These are phyloP conservation scores for Electrona antarctica DNA, from an alignment of 2,113 vertebrate genomes.

Conservation along the genomic window DNA sequence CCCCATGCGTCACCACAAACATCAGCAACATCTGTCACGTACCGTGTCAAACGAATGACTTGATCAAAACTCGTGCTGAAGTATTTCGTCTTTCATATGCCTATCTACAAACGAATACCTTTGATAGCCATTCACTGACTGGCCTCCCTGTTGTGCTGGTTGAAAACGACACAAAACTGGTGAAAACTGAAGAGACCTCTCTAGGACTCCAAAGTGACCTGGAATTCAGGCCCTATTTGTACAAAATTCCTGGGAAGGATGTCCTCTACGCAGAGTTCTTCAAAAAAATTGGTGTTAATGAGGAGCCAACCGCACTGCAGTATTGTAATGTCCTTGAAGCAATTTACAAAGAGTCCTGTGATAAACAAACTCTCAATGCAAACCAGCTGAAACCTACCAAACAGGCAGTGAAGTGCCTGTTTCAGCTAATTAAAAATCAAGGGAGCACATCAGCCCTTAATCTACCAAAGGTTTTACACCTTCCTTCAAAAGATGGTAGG, in stretches of 20 bases:
- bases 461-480: conserved; percentile 65
- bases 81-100: conserved; percentile 71
- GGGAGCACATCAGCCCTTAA: conserved; percentile 6
- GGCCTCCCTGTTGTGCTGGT: conserved; percentile 78
- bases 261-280: conserved; percentile 66
- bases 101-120: conserved; percentile 48
- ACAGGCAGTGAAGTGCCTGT: conserved; percentile 73
- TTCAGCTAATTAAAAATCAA: conserved; percentile 58
- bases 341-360: conserved; percentile 74
- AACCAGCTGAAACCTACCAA: conserved; percentile 67
- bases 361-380: conserved; percentile 52
- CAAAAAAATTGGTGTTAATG: conserved; percentile 71
- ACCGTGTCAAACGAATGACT: conserved; percentile 37
- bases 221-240: conserved; percentile 81
- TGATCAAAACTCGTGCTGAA: conserved; percentile 36
- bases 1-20: conserved; percentile 69
- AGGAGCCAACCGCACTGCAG: conserved; percentile 67
- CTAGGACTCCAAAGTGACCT: rapidly evolving
- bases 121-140: conserved; percentile 47
- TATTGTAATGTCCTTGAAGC: conserved; percentile 76
- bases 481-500: conserved; percentile 78
- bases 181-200: conserved; percentile 51
- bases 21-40: conserved; percentile 77
- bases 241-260: conserved; percentile 30
- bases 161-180: conserved; percentile 68